These are phyloP conservation scores for Metalampra italica DNA, from an alignment of 2,888 invertebrate species.

Conservation along the genomic window DNA sequence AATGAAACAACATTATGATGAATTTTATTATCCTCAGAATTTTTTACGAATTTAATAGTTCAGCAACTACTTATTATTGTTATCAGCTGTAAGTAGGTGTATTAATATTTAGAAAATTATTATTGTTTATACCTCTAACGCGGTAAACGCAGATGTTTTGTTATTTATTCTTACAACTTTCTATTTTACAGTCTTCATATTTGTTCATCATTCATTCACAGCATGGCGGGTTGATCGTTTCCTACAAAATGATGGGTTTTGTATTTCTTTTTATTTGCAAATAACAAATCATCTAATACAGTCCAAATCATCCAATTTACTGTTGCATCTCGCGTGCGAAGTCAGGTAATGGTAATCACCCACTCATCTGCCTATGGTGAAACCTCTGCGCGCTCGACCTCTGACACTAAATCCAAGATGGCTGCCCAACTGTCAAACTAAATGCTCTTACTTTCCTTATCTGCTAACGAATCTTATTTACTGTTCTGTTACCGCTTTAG, in stretches of 20 bases:
- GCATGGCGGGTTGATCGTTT: no score
- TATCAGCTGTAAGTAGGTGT: no score
- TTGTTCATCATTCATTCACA: no score
- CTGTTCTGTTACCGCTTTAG: constrained; percentile 33
- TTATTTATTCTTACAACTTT: no score
- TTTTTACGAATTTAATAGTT: no score
- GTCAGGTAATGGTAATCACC: constrained; percentile 39
- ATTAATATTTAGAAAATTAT: no score
- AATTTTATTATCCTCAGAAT: no score
- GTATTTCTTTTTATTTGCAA: neutral
- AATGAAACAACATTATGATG: no score
- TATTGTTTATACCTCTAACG: no score
- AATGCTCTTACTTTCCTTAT: constrained; percentile 68
- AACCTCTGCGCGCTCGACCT: constrained; percentile 61
- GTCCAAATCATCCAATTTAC: constrained; percentile 40
- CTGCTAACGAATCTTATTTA: constrained; percentile 55
- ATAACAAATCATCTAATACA: constrained; percentile 27
- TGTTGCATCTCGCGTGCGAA: constrained; percentile 40
- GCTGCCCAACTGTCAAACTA: constrained; percentile 60
- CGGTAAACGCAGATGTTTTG: no score
- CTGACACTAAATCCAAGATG: constrained; percentile 66
- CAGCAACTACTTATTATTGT: no score
- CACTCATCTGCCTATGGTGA: constrained; percentile 57
- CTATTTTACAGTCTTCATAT: no score
- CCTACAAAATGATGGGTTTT: neutral